A percentile compares a stretch with the other conserved stretches of the same genome.
These are phyloP conservation scores for Tiphia femorata DNA, from an alignment of 2,888 invertebrate species.

Conservation along the genomic window DNA sequence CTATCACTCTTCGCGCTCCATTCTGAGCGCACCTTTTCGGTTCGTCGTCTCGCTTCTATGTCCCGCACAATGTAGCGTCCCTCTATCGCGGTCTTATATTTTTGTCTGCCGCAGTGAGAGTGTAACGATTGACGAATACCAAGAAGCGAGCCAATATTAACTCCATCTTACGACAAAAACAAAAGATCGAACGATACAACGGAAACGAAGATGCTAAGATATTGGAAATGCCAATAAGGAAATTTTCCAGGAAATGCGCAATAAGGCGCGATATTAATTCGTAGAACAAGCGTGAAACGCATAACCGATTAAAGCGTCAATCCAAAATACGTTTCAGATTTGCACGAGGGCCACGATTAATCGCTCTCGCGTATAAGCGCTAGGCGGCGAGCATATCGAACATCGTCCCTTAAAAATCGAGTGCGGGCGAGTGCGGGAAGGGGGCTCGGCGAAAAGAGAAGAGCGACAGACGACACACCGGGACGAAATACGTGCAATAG, in stretches of 20 bases:
- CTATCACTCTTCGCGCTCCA: constrained; percentile 59
- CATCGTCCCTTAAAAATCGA: constrained; percentile 12
- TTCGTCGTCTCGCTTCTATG: constrained; percentile 61
- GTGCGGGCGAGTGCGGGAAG: background rate
- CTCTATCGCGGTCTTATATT: constrained; percentile 48
- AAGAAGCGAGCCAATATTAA: constrained; percentile 17
- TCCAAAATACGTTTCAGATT: background rate
- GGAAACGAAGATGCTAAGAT: too few relatives aligned
- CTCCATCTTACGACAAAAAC: background rate
- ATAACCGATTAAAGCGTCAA: background rate
- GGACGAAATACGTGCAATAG: constrained; percentile 65
- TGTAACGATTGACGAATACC: constrained; percentile 20
- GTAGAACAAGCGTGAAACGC: too few relatives aligned
- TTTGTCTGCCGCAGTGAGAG: constrained; percentile 35
- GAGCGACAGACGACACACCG: constrained; percentile 26
- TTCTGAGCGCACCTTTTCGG: constrained; percentile 58
- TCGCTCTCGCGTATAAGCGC: background rate
- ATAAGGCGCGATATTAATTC: too few relatives aligned
- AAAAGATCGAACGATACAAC: background rate
- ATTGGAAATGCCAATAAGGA: too few relatives aligned
- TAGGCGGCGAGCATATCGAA: background rate
- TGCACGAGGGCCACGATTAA: background rate
- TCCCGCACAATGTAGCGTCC: constrained; percentile 9
- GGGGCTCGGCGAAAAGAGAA: constrained; percentile 13
- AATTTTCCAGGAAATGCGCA: too few relatives aligned